Conservation (phyloP, 37 sponge, comb jelly and placozoan genomes). For the Cladorhizidae sp. region DNA sequence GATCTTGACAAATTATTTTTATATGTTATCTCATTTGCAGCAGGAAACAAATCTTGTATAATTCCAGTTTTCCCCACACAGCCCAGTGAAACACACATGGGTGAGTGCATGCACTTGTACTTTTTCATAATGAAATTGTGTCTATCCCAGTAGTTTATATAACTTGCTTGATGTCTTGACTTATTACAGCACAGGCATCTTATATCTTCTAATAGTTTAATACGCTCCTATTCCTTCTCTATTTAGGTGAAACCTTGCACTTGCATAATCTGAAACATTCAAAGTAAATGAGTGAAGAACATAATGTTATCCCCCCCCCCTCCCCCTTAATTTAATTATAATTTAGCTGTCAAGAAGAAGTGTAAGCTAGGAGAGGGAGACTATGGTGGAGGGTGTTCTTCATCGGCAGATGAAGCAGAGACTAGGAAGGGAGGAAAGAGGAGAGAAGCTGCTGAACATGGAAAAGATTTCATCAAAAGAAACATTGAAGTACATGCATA, state of each 20-base stretch:
- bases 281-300: no score
- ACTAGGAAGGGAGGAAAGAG: not conserved
- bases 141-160: no score
- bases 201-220: no score
- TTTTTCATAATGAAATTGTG: not conserved
- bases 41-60: not conserved
- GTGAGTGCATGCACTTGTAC: no score
- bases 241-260: no score
- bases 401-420: not conserved
- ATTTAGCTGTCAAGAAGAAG: not conserved
- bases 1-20: no score
- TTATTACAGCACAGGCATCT: no score
- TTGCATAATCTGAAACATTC: no score
- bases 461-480: conserved; percentile 37
- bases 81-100: not conserved
- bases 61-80: conserved; percentile 26
- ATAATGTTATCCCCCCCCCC: no score
- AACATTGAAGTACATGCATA: conserved; percentile 36
- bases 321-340: no score
- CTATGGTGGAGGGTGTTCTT: not conserved
- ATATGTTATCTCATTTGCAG: not conserved
- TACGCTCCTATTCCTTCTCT: no score
- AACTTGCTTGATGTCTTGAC: no score
- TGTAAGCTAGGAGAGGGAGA: not conserved
- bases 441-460: not conserved